These are phyloP conservation scores for Psilanteris sp. DNA, from an alignment of 1,140 invertebrate genomes.

Conservation along the genomic window DNA sequence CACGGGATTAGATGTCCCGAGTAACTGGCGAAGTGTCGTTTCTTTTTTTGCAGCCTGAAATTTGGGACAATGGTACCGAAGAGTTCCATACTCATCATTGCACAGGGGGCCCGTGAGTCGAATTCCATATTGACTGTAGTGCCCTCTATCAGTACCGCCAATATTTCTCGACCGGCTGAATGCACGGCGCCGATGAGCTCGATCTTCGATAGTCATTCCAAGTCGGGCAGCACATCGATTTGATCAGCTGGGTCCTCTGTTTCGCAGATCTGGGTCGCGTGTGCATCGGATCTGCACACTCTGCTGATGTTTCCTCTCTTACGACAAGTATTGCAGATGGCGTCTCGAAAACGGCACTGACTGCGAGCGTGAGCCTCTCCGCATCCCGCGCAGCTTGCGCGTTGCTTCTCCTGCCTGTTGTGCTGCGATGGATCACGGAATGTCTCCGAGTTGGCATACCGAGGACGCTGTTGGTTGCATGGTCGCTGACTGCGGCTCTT, in stretches of 20 bases:
- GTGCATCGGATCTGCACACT: constrained; percentile 5
- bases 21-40: no score
- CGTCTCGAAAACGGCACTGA: constrained; percentile 1
- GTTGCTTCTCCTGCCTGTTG: neutral
- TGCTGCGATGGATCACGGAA: neutral
- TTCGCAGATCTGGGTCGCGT: neutral
- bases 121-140: constrained; percentile 9
- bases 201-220: neutral
- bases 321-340: neutral
- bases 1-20: no score
- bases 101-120: constrained; percentile 27
- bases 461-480: constrained; percentile 3
- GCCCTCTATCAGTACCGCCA: constrained; percentile 24
- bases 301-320: constrained; percentile 2
- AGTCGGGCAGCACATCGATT: neutral
- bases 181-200: neutral
- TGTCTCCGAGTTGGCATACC: neutral
- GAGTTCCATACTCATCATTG: constrained; percentile 11
- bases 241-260: neutral
- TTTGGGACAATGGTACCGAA: neutral
- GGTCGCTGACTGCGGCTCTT: constrained; percentile 1
- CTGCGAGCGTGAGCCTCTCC: constrained; percentile 5
- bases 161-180: neutral
- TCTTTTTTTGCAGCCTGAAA: no score
- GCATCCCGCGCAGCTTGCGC: constrained; percentile 1